Percentiles rank a stretch among this genome's conserved stretches.
Conservation (phyloP, 2,888 invertebrate species). For the Ormyrus thymus region DNA sequence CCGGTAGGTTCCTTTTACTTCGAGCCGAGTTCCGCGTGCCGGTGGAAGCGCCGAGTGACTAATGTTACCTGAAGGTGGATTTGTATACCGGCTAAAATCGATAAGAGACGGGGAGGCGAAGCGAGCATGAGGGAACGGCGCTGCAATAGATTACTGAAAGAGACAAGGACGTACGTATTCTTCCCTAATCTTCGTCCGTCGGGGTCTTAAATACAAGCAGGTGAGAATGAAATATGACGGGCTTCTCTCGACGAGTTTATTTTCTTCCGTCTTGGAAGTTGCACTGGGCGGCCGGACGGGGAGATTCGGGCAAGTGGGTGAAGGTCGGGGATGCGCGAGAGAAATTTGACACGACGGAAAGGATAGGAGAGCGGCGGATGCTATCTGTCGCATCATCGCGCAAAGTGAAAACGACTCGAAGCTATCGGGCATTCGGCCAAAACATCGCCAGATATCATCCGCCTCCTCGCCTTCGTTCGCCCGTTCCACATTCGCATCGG, state of each 20-base stretch:
- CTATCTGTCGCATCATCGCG: slow-evolving; percentile 45
- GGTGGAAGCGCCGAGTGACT: slow-evolving; percentile 62
- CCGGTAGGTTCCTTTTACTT: slow-evolving; percentile 29
- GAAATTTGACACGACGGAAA: slow-evolving; percentile 56
- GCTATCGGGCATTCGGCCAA: slow-evolving; percentile 60
- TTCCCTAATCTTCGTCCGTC: slow-evolving; percentile 29
- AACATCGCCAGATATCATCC: slow-evolving; percentile 58
- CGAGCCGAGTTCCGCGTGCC: not conserved
- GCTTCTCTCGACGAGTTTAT: slow-evolving; percentile 33
- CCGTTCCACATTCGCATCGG: slow-evolving; percentile 43
- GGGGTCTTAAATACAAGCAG: slow-evolving; percentile 2
- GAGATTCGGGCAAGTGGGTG: not conserved
- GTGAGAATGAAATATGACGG: slow-evolving; percentile 35
- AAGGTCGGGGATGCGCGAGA: slow-evolving; percentile 44
- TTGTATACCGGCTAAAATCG: slow-evolving; percentile 70
- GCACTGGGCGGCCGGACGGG: not conserved
- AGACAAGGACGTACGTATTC: slow-evolving; percentile 51
- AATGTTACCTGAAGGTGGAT: slow-evolving; percentile 69
- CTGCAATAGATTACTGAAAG: slow-evolving; percentile 36
- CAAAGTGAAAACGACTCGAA: slow-evolving; percentile 61
- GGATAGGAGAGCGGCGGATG: slow-evolving; percentile 53
- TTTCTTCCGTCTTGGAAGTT: not conserved
- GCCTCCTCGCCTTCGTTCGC: slow-evolving; percentile 51
- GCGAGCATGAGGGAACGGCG: not conserved
- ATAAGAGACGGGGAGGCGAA: slow-evolving; percentile 60